Evolutionary conservation across 2,888 invertebrate genomes (phyloP).

Genomic region (Cantharis rustica): DNA sequence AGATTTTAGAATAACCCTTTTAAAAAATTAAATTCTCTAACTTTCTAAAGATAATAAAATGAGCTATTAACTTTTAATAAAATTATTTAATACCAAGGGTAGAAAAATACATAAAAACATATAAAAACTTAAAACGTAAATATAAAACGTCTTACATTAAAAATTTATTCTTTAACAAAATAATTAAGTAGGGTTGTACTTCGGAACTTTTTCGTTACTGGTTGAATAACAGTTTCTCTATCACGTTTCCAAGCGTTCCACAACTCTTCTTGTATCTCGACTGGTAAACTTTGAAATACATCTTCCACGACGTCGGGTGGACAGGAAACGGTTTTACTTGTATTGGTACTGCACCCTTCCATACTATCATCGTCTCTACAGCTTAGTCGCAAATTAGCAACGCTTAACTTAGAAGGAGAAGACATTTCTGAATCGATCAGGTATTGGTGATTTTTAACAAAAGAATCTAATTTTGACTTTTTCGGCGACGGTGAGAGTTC

Average conservation of each 20-base stretch:
- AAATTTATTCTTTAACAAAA: slow-evolving; percentile 58
- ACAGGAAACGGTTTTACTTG: slow-evolving; percentile 51
- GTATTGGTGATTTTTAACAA: slow-evolving; percentile 59
- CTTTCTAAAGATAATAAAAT: background rate
- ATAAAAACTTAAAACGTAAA: background rate
- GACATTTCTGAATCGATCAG: slow-evolving; percentile 60
- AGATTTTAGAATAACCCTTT: no score
- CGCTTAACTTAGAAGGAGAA: slow-evolving; percentile 72
- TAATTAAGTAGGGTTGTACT: slow-evolving; percentile 70
- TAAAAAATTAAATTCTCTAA: no score
- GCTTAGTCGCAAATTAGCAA: slow-evolving; percentile 68
- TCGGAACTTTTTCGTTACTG: slow-evolving; percentile 62
- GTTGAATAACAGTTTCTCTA: slow-evolving; percentile 52
- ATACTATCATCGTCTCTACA: slow-evolving; percentile 63
- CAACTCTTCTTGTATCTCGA: slow-evolving; percentile 74
- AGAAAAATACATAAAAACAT: background rate
- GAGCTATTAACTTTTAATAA: background rate
- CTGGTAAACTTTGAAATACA: slow-evolving; percentile 73
- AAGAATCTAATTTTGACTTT: slow-evolving; percentile 62
- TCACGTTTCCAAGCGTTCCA: slow-evolving; percentile 59
- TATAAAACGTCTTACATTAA: background rate
- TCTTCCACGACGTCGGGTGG: slow-evolving; percentile 71
- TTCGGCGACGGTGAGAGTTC: slow-evolving; percentile 80
- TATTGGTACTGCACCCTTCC: slow-evolving; percentile 17
- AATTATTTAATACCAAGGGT: background rate